These are phyloP conservation scores for Coecobrya sp. DNA, from an alignment of 2,888 invertebrate species.

Conservation along the genomic window DNA sequence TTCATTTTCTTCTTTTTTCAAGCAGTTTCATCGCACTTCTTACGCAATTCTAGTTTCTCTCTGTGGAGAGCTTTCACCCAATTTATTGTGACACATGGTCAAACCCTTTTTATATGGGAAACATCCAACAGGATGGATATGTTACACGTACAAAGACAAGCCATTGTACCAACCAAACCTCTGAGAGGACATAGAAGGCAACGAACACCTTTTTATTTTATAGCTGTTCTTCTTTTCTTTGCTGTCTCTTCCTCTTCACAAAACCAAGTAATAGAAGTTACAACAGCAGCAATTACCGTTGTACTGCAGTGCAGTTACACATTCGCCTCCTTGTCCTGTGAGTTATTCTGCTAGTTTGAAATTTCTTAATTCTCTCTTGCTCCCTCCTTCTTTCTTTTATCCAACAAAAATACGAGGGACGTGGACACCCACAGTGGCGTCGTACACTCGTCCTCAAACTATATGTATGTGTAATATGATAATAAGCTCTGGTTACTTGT, in stretches of 20 bases:
- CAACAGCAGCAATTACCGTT: constrained; percentile 52
- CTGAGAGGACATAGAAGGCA: constrained; percentile 6
- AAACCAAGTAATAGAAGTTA: not conserved
- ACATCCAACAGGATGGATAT: not conserved
- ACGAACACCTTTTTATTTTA: constrained; percentile 47
- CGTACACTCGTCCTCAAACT: constrained; percentile 17
- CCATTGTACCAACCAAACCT: not conserved
- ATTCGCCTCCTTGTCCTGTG: constrained; percentile 28
- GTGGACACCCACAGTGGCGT: constrained; percentile 55
- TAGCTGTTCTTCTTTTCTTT: constrained; percentile 12
- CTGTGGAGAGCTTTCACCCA: constrained; percentile 68
- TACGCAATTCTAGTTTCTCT: constrained; percentile 19
- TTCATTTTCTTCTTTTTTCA: constrained; percentile 48
- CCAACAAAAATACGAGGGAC: constrained; percentile 3
- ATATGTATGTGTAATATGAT: constrained; percentile 38
- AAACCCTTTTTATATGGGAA: constrained; percentile 58
- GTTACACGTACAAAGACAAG: not conserved
- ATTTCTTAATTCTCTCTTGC: constrained; percentile 63
- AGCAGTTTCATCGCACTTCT: not conserved
- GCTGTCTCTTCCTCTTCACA: not conserved
- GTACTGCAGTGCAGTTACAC: constrained; percentile 63
- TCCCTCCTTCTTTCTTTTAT: not conserved
- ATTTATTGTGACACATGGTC: constrained; percentile 76
- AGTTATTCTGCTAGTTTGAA: constrained; percentile 47
- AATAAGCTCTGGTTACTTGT: constrained; percentile 39